Percentiles rank a stretch among this genome's conserved stretches.
Evolutionary conservation across 1,140 invertebrate genomes (phyloP).

Genomic region (Drosophila lacertosa): DNA sequence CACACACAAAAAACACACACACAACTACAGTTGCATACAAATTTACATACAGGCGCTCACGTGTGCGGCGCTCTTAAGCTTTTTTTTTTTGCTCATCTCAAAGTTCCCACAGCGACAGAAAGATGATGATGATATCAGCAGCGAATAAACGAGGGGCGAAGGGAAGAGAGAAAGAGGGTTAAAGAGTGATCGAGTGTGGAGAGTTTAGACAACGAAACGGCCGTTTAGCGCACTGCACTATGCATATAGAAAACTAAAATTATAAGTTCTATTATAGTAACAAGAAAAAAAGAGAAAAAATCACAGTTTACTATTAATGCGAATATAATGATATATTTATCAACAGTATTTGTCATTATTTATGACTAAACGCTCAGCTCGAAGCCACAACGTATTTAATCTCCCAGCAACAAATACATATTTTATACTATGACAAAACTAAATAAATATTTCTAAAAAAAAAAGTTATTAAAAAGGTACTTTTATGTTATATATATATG

Average conservation of each 20-base stretch:
- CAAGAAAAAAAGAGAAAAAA: too few relatives aligned
- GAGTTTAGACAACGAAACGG: neutral
- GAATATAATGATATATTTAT: neutral
- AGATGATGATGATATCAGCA: conserved; percentile 42
- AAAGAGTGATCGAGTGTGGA: neutral
- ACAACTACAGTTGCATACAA: conserved; percentile 8
- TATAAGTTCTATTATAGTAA: too few relatives aligned
- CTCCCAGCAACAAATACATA: too few relatives aligned
- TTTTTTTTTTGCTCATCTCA: conserved; percentile 51
- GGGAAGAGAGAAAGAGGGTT: conserved; percentile 1
- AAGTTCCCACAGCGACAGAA: conserved; percentile 38
- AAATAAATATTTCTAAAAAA: too few relatives aligned
- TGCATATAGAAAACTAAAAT: too few relatives aligned
- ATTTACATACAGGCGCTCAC: conserved; percentile 14
- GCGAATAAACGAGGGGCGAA: neutral
- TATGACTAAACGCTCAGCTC: neutral
- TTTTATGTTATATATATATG: too few relatives aligned
- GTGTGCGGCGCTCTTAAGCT: conserved; percentile 43
- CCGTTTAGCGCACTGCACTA: too few relatives aligned
- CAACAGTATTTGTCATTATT: conserved; percentile 1
- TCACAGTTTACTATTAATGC: conserved; percentile 1
- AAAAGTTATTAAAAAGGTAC: too few relatives aligned
- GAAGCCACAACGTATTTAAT: too few relatives aligned
- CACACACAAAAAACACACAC: conserved; percentile 11
- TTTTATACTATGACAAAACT: too few relatives aligned